Evolutionary conservation across 2,888 invertebrate genomes (phyloP), one percentile per base, ranked within the genome.

Genomic region (Imbricaverruca yamaguchii): DNA sequence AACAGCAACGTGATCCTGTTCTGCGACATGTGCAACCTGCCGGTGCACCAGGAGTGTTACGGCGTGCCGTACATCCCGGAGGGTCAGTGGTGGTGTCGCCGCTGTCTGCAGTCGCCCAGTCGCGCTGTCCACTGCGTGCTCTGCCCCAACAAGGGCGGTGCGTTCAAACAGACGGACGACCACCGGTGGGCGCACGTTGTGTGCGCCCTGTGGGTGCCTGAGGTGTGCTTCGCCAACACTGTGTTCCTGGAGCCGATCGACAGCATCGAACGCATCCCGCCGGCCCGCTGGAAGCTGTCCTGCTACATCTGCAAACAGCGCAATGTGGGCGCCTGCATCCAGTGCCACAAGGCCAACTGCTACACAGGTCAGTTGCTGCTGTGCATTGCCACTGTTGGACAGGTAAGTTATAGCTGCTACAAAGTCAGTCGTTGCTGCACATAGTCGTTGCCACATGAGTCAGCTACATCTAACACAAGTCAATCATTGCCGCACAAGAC

Each of bases 1-100:
- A 98, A 98, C 88, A 96, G 96, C 81, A 99, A 99, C 87, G 98
- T 97, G 79, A 99, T 99, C 85, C 90, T 99, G 80, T 99, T 99
- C 89, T 99, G 99, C 89, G 99, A 99, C 89, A 97, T 98, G 97
- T 99, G 99, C 88, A 98, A 99, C 88, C 89, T 99, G 84, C 97
- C 99, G 56, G 98, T 99, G 21, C 99, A 99, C 88, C 99, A 89
- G 89, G 97, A 98, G 87, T 98, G 98, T 86, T 98, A 98, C 88
- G 98, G 98, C 81, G 97, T 97, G 10, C 97, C 97, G 11, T 97
- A 97, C 87, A 96, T 97, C 86, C 97, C 97, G 0, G 97, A 97
- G 86, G 97, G 98, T 0, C 97, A 98, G 87, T 98, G 99, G 98
- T 88, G 98, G 59, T 99, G 99, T 87, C 90, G 98, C 80, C 91